Conservation (phyloP, 2,888 invertebrate species). For the Tetranychus piercei region DNA sequence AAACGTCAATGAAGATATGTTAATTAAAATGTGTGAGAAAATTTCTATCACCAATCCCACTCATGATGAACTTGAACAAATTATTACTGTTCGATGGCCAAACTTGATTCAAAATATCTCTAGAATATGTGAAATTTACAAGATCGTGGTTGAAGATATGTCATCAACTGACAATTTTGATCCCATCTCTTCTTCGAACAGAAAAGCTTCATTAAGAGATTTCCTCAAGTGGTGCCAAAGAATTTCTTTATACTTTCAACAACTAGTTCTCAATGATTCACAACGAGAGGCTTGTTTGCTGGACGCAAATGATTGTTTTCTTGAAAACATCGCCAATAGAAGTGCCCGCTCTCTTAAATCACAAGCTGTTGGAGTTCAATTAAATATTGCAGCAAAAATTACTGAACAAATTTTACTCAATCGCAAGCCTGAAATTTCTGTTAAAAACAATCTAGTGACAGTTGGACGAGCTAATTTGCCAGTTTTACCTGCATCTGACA, state of each 20-base stretch:
- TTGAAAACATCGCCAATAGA: conserved; percentile 48
- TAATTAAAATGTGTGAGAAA: conserved; percentile 63
- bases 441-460: not conserved
- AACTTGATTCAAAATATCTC: conserved; percentile 50
- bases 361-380: conserved; percentile 52
- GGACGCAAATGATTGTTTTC: conserved; percentile 79
- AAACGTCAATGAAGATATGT: conserved; percentile 21
- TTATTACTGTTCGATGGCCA: conserved; percentile 43
- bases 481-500: not conserved
- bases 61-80: conserved; percentile 47
- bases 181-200: conserved; percentile 19
- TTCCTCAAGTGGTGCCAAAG: conserved; percentile 76
- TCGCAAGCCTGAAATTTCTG: conserved; percentile 19
- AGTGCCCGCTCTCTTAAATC: conserved; percentile 45
- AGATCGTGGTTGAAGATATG: conserved; percentile 40
- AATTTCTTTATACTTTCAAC: conserved; percentile 50
- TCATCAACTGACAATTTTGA: not conserved
- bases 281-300: conserved; percentile 43
- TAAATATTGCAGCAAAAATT: conserved; percentile 44
- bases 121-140: conserved; percentile 61
- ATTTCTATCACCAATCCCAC: conserved; percentile 62
- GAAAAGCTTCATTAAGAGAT: conserved; percentile 41
- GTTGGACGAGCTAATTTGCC: not conserved
- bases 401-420: conserved; percentile 21
- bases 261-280: conserved; percentile 34